Evolutionary conservation across 2,113 vertebrate genomes (phyloP), one percentile per base, ranked within the genome.

Genomic region (Nothoprocta perdicaria): DNA sequence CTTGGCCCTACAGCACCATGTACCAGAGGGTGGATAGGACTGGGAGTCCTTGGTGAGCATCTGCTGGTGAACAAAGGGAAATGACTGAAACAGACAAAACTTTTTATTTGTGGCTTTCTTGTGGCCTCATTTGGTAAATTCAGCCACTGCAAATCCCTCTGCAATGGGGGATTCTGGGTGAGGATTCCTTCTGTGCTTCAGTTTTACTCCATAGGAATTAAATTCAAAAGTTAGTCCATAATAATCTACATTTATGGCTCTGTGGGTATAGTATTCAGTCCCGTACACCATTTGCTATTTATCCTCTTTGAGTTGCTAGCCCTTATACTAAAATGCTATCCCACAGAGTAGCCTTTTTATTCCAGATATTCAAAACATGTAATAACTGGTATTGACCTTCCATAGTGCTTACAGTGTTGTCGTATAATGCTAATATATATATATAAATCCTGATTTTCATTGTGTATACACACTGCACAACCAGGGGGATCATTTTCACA

Each of bases 391-490:
- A 41, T 27, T 68, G 22, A 81, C 53, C 73, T 60, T 85, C 24
- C 38, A 35, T 29, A 74, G 22, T 9, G 5, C 31, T 80, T 67
- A 55, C 3, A 41, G 29, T 67, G 22, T 71, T 89, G 71, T 63
- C 46, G 35, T 74, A 71, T 29, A 69, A 77, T n/a, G 15, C 4
- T 38, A 83, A 67, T 57, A 41, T 21, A 43, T n/a, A 35, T n/a
- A 33, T 81, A 87, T 71, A 93, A 87, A 90, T 78, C 29, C 52
- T 57, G 76, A 35, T 46, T 90, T 87, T 90, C 79, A 31, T n/a
- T 90, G 45, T 93, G 67, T 60, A 67, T 74, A 74, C 43, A 63
- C 65, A 35, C 71, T 87, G 61, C 68, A 77, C 45, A 75, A 83
- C 52, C 4, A 53, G 2, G 24, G 10, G 41, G 61, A 91, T 88